A percentile compares a stretch with the other conserved stretches of the same genome.
Evolutionary conservation across 2,888 invertebrate species (phyloP).

Genomic region (Patella ulyssiponensis): DNA sequence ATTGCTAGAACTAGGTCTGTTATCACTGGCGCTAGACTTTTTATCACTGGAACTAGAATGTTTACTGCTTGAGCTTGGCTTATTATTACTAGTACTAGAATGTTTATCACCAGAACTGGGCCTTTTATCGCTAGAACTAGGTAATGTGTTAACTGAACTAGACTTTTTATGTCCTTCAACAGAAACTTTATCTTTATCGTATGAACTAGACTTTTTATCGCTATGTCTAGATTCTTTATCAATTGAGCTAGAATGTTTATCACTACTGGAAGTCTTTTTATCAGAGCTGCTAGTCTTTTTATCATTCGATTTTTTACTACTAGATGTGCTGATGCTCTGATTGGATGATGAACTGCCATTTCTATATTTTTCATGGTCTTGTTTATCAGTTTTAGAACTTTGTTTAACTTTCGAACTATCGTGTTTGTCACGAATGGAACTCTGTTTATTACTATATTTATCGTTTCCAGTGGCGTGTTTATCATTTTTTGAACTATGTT

Average conservation of each 20-base stretch:
- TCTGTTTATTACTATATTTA: slow-evolving; percentile 10
- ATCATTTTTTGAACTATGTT: slow-evolving; percentile 10
- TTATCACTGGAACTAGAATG: slow-evolving; percentile 12
- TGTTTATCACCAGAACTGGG: not conserved
- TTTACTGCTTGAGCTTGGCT: slow-evolving; percentile 3
- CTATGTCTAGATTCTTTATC: slow-evolving; percentile 16
- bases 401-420: not conserved
- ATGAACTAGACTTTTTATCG: not conserved
- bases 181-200: not conserved
- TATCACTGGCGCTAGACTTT: not conserved
- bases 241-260: not conserved
- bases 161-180: too few relatives aligned
- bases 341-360: not conserved
- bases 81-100: not conserved
- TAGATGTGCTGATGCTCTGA: too few relatives aligned
- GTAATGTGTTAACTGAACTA: too few relatives aligned
- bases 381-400: not conserved
- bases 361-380: not conserved
- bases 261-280: not conserved
- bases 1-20: too few relatives aligned
- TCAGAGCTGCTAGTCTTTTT: too few relatives aligned
- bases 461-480: slow-evolving; percentile 11
- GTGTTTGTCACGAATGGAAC: not conserved
- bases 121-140: too few relatives aligned
- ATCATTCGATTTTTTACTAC: too few relatives aligned